These are phyloP conservation scores for Aphaenogaster rudis DNA, from an alignment of 1,140 invertebrate genomes.

Conservation along the genomic window DNA sequence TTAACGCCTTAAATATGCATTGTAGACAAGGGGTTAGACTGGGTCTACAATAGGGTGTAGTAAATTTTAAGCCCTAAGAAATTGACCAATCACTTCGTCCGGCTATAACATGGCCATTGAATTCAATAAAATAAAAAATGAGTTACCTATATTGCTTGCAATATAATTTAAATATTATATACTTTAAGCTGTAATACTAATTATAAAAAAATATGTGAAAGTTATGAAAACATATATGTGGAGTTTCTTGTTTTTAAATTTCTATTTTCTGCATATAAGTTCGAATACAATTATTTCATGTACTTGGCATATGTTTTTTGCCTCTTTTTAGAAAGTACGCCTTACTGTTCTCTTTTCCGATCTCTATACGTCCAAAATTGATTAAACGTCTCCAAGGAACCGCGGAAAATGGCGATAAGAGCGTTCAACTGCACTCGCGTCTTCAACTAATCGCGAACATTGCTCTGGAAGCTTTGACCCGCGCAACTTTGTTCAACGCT, in stretches of 20 bases:
- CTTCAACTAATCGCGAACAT: neutral
- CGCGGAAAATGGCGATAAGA: constrained; percentile 4
- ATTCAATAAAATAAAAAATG: too few species aligned
- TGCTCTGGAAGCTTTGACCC: neutral
- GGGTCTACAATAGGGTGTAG: too few species aligned
- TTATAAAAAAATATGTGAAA: neutral
- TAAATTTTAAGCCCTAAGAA: too few species aligned
- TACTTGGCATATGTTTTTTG: neutral
- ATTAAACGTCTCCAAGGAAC: constrained; percentile 56
- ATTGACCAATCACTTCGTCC: too few species aligned
- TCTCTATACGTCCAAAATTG: neutral
- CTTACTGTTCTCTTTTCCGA: neutral
- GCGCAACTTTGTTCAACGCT: neutral
- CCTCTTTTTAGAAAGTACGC: neutral
- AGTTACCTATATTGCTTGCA: too few species aligned
- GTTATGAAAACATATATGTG: neutral
- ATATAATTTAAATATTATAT: too few species aligned
- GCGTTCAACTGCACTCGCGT: neutral
- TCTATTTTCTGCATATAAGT: neutral
- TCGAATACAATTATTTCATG: neutral
- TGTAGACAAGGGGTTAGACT: too few species aligned
- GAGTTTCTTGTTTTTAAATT: neutral
- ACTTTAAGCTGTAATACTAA: too few species aligned
- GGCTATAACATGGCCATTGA: too few species aligned
- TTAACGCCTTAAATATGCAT: too few species aligned